Evolutionary conservation across 2,113 vertebrate species (phyloP), one percentile per base, ranked within the genome.

Genomic region (Typhlomys cinereus): DNA sequence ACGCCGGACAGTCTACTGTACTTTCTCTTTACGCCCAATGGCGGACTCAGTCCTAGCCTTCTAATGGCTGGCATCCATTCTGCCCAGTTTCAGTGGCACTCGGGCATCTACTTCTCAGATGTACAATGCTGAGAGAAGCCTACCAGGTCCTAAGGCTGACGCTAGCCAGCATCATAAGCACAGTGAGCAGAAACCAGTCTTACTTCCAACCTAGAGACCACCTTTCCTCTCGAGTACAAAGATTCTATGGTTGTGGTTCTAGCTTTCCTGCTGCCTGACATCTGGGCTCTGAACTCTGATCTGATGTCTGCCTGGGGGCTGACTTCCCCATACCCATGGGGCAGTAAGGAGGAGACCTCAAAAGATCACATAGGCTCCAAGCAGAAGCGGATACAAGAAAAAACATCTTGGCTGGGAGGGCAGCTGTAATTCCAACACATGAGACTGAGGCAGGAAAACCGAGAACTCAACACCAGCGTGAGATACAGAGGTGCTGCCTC

Each of bases 301-400:
- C 61, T 89, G 64, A n/a, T 79, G n/a, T 73, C 88, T 83, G 59
- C 79, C 46, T 34, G 85, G 69, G 46, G 80, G 76, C 25, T 52
- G 69, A n/a, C 44, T 89, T 88, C 85, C 46, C 81, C n/a, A 85
- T n/a, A 78, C 64, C 61, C 73, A 80, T 54, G n/a, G 71, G 80
- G 86, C 52, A 80, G 46, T 36, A 78, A 57, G 67, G 83, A 91
- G 36, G 59, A 54, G 82, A 62, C 82, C 75, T 18, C 62, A 88
- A 59, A 57, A 93, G 64, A 82, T 61, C 70, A 57, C 71, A 90
- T 48, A 71, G 73, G 89, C 92, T 96, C 75, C 50, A 90, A 93
- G 57, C 85, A 79, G 92, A 95, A 88, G 73, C 88, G 94, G 62
- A 88, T 88, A 27, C 71, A 93, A 90, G 82, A 91, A 74, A 64